Conservation (phyloP, 2,113 vertebrate genomes). For the Sialia sialis region DNA sequence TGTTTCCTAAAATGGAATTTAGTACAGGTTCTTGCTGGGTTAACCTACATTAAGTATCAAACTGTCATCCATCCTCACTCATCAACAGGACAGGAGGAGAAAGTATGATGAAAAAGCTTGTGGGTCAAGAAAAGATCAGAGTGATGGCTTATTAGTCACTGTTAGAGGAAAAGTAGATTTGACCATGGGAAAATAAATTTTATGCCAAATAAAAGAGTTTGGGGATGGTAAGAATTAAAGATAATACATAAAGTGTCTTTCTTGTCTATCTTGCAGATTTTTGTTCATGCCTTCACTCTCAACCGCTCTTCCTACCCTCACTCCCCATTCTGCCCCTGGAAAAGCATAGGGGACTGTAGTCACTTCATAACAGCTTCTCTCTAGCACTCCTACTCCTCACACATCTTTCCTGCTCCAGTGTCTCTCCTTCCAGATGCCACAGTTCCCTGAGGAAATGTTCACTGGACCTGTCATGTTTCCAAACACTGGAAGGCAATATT, state of each 20-base stretch:
- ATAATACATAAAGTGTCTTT: background rate
- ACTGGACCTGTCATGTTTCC: background rate
- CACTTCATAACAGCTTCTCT: background rate
- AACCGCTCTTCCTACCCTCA: fast-evolving
- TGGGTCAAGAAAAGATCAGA: background rate
- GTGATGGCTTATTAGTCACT: background rate
- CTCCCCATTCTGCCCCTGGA: fast-evolving
- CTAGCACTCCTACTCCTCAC: background rate
- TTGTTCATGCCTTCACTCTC: background rate
- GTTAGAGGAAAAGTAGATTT: background rate
- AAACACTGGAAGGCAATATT: background rate
- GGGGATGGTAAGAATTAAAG: background rate
- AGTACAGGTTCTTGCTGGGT: background rate
- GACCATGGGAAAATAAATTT: background rate
- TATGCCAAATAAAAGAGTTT: background rate
- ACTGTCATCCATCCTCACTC: background rate
- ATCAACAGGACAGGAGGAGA: background rate
- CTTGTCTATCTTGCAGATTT: background rate
- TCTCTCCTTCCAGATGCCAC: background rate
- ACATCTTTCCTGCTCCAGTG: background rate
- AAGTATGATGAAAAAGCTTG: background rate
- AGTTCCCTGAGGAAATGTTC: background rate
- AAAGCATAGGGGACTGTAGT: background rate
- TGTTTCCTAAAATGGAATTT: background rate
- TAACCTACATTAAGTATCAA: background rate